Conservation (phyloP, 1,140 invertebrate genomes). For the Drosophila takahashii region DNA sequence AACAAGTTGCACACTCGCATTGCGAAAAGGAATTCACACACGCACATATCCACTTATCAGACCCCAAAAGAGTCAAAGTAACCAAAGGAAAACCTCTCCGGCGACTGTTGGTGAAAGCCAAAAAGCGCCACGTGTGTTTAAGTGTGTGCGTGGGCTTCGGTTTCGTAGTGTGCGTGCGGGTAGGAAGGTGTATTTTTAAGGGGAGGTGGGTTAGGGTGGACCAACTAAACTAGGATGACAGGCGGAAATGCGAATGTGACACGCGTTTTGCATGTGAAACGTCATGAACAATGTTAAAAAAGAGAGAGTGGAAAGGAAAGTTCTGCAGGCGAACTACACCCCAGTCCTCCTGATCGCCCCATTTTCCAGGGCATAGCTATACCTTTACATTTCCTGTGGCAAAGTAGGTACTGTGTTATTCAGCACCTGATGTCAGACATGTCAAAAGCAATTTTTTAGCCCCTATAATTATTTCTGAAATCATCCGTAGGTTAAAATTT, state of each 20-base stretch:
- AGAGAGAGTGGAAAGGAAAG: slow-evolving; percentile 7
- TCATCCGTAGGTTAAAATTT: too few relatives aligned
- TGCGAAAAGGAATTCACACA: slow-evolving; percentile 33
- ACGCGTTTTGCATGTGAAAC: slow-evolving; percentile 84
- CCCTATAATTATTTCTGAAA: neutral
- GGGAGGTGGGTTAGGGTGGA: neutral
- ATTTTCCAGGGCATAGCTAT: slow-evolving; percentile 8
- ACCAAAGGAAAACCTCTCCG: slow-evolving; percentile 58
- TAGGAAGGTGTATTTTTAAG: neutral
- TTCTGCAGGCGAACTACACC: slow-evolving; percentile 22
- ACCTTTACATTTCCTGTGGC: slow-evolving; percentile 40
- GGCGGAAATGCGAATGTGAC: slow-evolving; percentile 82
- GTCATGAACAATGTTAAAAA: slow-evolving; percentile 68
- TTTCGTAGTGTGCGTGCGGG: neutral
- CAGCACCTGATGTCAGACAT: slow-evolving; percentile 24
- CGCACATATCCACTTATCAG: slow-evolving; percentile 57
- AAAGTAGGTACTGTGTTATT: slow-evolving; percentile 31
- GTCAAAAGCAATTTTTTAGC: slow-evolving; percentile 11
- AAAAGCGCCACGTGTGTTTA: slow-evolving; percentile 54
- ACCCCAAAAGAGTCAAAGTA: slow-evolving; percentile 71
- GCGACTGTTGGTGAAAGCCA: slow-evolving; percentile 71
- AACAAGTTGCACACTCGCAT: slow-evolving; percentile 77
- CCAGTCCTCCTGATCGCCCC: neutral
- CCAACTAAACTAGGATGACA: slow-evolving; percentile 77
- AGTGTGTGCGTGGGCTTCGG: slow-evolving; percentile 6